Evolutionary conservation across 2,113 vertebrate species (phyloP).

Genomic region (Anguilla rostrata): DNA sequence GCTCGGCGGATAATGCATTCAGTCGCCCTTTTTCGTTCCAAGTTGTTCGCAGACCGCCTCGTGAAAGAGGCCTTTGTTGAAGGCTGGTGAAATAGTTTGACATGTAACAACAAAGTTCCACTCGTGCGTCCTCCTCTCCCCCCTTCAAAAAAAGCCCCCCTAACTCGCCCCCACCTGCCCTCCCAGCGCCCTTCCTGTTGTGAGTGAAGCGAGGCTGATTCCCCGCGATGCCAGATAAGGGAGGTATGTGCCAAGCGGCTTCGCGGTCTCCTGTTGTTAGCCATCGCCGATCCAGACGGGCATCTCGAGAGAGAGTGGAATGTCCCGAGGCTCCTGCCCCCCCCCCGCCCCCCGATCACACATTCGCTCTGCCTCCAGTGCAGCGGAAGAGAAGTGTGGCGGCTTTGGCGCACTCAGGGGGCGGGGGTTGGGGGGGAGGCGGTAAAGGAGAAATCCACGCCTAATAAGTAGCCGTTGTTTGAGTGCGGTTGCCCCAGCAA

Average conservation of each 20-base stretch:
- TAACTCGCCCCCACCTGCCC: constrained; percentile 45
- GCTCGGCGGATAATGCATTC: constrained; percentile 61
- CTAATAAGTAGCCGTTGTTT: constrained; percentile 64
- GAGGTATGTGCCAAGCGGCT: constrained; percentile 56
- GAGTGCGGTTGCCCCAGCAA: constrained; percentile 62
- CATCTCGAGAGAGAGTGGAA: constrained; percentile 41
- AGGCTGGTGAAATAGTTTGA: constrained; percentile 57
- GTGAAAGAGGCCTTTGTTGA: constrained; percentile 53
- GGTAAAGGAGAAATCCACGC: constrained; percentile 57
- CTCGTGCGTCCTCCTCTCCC: constrained; percentile 55
- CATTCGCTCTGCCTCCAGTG: constrained; percentile 33
- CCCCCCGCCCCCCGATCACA: constrained; percentile 22
- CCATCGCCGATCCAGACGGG: constrained; percentile 32
- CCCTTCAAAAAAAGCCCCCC: constrained; percentile 9
- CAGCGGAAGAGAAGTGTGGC: constrained; percentile 46
- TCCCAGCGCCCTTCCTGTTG: constrained; percentile 67
- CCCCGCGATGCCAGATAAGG: constrained; percentile 65
- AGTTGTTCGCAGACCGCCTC: constrained; percentile 43
- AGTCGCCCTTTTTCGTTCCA: constrained; percentile 58
- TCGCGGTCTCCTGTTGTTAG: constrained; percentile 47
- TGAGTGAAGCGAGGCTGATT: constrained; percentile 61
- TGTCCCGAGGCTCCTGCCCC: constrained; percentile 24
- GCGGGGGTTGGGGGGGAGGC: too few relatives aligned
- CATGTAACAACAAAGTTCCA: constrained; percentile 65
- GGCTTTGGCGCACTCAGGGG: constrained; percentile 33